Evolutionary conservation across 2,113 vertebrate species (phyloP), one percentile per base, ranked within the genome.

Genomic region (Rhombomys opimus): DNA sequence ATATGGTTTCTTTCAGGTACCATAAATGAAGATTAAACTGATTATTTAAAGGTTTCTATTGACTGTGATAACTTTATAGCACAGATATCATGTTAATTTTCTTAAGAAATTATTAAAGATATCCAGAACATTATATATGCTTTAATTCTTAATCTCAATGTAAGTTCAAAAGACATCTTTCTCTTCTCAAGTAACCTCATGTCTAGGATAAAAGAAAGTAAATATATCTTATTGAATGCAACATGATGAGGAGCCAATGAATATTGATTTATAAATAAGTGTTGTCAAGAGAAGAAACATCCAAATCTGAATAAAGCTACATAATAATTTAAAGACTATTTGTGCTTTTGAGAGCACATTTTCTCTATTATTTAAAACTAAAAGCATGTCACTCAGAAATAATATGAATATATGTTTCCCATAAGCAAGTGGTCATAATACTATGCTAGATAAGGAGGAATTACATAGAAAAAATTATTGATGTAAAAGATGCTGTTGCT

Each of bases 11-110:
- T n/a, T 75, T 7, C 22, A 87, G 82, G 85, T 61, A 52, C 9
- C 7, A 23, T 88, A 89, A 91, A 20, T 93, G 35, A 93, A 87
- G 22, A 95, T 86, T 57, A 27, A 89, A 95, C n/a, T 65, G 35
- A 7, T 88, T 96, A 0, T 87, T 94, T 88, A 87, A 90, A 1
- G 23, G 0, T 89, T 76, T 17, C 89, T 35, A 12, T 46, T 9
- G 8, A 95, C 9, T 30, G 15, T 0, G 52, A 11, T 78, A 38
- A 30, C 73, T 89, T 90, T 89, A 86, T 75, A 63, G 85, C 6
- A 70, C 46, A 95, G 84, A 75, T 85, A 59, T 3, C 52, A 18
- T 50, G 9, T 14, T 38, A 90, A 61, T 61, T 82, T 96, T 90
- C 13, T 59, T 35, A 32, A 77, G 68, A 81, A 85, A 59, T 6